phyloP scores from a whole-genome alignment of 1,140 invertebrate genomes.

The Atta cephalotes region DNA sequence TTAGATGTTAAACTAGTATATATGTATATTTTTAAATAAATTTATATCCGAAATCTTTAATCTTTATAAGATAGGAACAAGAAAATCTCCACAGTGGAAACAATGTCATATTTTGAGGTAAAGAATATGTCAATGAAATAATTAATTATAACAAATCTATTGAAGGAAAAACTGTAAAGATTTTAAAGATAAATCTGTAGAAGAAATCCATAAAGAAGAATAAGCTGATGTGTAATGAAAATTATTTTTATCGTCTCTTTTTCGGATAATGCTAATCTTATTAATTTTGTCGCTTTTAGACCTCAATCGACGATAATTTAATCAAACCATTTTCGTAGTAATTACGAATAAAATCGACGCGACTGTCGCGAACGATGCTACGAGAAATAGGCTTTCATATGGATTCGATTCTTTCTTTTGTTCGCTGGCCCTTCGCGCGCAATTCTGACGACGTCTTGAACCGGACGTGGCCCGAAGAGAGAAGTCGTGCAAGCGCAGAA shows the following conservation, averaged over 20 bases:
- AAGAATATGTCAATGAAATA: too few species aligned
- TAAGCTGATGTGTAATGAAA: not conserved
- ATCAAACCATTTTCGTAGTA: conserved; percentile 24
- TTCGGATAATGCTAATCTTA: not conserved
- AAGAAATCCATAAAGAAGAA: not conserved
- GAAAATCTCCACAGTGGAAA: too few species aligned
- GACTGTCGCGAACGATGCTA: conserved; percentile 12
- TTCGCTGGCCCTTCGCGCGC: conserved; percentile 20
- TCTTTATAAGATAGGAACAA: too few species aligned
- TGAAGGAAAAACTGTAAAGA: too few species aligned
- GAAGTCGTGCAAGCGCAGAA: conserved; percentile 75
- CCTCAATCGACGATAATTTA: conserved; percentile 7
- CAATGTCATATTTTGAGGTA: too few species aligned
- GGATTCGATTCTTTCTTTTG: conserved; percentile 44
- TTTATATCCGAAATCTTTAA: too few species aligned
- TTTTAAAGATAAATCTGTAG: not conserved
- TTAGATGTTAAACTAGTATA: too few species aligned
- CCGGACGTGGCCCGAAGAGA: conserved; percentile 71
- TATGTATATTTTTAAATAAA: too few species aligned
- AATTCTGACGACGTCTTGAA: conserved; percentile 73
- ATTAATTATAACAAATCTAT: too few species aligned
- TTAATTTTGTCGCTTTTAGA: not conserved
- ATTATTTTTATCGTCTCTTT: not conserved
- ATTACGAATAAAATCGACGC: conserved; percentile 2
- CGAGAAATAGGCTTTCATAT: conserved; percentile 44